phyloP scores from a whole-genome alignment of 1,140 invertebrate species.

The Pseudomyrmex pallidus region DNA sequence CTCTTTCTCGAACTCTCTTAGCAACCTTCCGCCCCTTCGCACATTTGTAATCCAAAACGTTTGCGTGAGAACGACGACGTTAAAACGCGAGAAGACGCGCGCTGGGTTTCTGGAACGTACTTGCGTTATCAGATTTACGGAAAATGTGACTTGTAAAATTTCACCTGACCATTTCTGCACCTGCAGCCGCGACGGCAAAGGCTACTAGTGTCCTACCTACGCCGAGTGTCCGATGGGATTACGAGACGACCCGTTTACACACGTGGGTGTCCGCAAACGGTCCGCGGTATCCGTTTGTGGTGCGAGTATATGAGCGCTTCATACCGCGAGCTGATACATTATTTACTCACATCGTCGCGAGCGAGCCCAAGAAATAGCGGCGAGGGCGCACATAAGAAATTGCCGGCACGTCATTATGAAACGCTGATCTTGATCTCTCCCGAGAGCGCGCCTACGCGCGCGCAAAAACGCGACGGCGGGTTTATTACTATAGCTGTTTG shows the following conservation, averaged over 20 bases:
- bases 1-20: not conserved
- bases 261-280: conserved; percentile 76
- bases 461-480: conserved; percentile 9
- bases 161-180: conserved; percentile 66
- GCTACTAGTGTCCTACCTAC: conserved; percentile 70
- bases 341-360: conserved; percentile 51
- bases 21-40: not conserved
- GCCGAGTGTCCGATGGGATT: conserved; percentile 75
- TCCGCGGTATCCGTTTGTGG: conserved; percentile 55
- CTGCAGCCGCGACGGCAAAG: conserved; percentile 51
- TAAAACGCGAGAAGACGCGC: not conserved
- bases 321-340: conserved; percentile 43
- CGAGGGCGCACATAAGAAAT: conserved; percentile 24
- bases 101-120: conserved; percentile 25
- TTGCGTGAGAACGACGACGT: conserved; percentile 16
- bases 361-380: conserved; percentile 18
- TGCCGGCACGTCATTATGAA: conserved; percentile 52
- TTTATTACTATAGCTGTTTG: conserved; percentile 37
- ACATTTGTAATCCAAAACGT: conserved; percentile 9
- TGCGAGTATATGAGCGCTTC: conserved; percentile 33
- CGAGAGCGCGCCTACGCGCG: conserved; percentile 40
- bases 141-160: conserved; percentile 63
- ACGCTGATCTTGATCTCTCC: conserved; percentile 56
- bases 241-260: conserved; percentile 74
- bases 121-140: conserved; percentile 28